phyloP scores from a whole-genome alignment of 2,888 invertebrate species.

The Apodemia mormo region DNA sequence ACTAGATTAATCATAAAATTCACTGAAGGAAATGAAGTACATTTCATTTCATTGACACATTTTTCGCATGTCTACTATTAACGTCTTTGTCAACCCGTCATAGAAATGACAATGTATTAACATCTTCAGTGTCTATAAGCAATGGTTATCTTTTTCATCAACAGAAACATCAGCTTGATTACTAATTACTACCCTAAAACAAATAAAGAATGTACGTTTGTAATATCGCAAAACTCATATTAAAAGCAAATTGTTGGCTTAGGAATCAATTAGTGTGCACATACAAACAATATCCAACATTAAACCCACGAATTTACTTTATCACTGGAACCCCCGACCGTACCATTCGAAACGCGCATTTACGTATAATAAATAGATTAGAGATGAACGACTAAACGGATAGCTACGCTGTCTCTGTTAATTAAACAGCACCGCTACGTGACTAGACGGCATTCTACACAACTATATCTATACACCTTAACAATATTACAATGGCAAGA shows the following conservation, averaged over 20 bases:
- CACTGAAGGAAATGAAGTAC: too few species aligned
- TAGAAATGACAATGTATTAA: too few species aligned
- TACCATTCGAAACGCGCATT: not conserved
- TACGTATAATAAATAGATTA: slow-evolving; percentile 3
- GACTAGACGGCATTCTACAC: not conserved
- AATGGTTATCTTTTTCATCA: too few species aligned
- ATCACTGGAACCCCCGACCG: not conserved
- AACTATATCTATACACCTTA: not conserved
- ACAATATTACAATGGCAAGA: not conserved
- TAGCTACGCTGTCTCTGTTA: not conserved
- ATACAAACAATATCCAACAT: not conserved
- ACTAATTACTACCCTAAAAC: too few species aligned
- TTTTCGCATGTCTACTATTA: too few species aligned
- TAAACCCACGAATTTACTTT: slow-evolving; percentile 5
- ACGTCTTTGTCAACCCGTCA: too few species aligned
- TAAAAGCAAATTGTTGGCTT: not conserved
- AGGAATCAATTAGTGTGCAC: not conserved
- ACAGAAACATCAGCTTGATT: too few species aligned
- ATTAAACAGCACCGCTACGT: slow-evolving; percentile 1
- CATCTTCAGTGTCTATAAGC: too few species aligned
- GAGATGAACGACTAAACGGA: not conserved
- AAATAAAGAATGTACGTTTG: not conserved
- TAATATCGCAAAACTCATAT: not conserved
- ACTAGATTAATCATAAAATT: too few species aligned
- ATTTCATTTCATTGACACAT: too few species aligned